Evolutionary conservation across 37 sponge, comb jelly and placozoan genomes (phyloP), one percentile per base, ranked within the genome.

Genomic region (Halichondria panicea): DNA sequence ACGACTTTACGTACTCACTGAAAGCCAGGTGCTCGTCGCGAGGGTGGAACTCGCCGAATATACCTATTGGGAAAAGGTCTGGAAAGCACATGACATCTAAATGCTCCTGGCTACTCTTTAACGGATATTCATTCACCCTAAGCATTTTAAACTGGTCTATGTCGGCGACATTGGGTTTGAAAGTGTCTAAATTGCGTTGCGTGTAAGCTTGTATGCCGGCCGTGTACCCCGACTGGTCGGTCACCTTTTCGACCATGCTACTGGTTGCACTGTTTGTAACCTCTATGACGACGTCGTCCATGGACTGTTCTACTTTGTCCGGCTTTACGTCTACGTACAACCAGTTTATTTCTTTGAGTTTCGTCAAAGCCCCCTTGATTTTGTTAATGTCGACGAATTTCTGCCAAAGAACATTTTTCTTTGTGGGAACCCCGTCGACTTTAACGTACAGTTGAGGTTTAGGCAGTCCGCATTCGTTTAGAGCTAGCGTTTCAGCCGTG

Each of bases 121-220:
- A 32, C 21, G 70, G 67, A 44, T 75, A 45, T 55, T 87, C 82
- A 54, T 36, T 55, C 24, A 87, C 72, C 35, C 55, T 76, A n/a
- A 76, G n/a, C 56, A 87, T 35, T 69, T 81, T 75, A 75, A 81
- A 87, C 63, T 87, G 82, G 1, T 81, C 81, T 39, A 77, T 72
- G 44, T 88, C 89, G 11, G 72, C 52, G 12, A 3, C 42, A 28
- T 43, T 81, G 12, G 63, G 38, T 5, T 28, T 40, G 43, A 76
- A 42, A 4, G 43, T 68, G 42, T 87, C 72, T 55, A 87, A 21
- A 8, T 55, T 39, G 4, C 77, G 40, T 15, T 81, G 75, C 24
- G 88, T 87, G 81, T 70, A 81, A 21, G 55, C 25, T 71, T 87
- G 88, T 52, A 75, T 76, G 35, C 43, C 63, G 75, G 70, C 64